phyloP scores from a whole-genome alignment of 1,140 invertebrate genomes.

The Bombus balteatus region DNA sequence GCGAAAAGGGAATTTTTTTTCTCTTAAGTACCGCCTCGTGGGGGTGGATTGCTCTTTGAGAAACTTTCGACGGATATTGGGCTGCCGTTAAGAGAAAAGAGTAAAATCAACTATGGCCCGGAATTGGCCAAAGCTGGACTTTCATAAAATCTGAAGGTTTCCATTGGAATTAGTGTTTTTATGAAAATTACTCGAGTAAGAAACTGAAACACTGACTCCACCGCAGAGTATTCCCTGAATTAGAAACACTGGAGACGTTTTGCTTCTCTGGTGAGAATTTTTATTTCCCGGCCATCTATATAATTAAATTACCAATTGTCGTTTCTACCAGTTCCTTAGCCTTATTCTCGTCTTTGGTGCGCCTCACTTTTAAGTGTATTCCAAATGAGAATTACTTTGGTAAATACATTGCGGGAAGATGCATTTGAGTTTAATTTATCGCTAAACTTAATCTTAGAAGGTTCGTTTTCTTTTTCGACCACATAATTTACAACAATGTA shows the following conservation, averaged over 20 bases:
- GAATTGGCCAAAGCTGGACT: neutral
- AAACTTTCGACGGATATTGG: neutral
- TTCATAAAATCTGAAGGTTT: neutral
- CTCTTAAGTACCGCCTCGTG: neutral
- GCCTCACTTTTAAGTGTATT: neutral
- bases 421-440: neutral
- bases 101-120: neutral
- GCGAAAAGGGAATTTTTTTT: neutral
- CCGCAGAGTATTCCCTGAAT: neutral
- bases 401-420: neutral
- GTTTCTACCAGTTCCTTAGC: neutral
- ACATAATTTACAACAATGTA: no score
- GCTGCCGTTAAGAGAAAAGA: no score
- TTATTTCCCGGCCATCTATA: neutral
- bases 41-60: neutral
- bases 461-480: no score
- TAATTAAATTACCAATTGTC: slow-evolving; percentile 15
- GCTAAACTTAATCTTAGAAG: neutral
- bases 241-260: neutral
- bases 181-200: slow-evolving; percentile 13
- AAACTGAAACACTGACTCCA: neutral
- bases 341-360: neutral
- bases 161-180: neutral
- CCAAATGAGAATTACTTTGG: neutral
- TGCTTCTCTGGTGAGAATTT: neutral